Evolutionary conservation across 2,888 invertebrate genomes (phyloP).

Genomic region (Drosophila siamana): DNA sequence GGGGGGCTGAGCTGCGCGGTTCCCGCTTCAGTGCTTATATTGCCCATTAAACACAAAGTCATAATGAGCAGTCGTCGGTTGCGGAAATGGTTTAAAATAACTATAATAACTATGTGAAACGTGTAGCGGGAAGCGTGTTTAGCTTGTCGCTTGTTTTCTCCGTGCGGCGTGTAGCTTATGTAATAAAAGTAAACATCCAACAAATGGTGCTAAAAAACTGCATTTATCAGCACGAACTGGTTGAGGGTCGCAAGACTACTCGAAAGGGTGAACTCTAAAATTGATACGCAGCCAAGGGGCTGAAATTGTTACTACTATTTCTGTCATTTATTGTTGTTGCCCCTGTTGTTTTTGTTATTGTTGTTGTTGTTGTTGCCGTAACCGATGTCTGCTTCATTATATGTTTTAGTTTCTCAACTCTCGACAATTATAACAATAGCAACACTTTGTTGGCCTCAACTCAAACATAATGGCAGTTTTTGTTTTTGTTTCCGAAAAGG

Average conservation of each 20-base stretch:
- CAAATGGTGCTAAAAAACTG: slow-evolving; percentile 69
- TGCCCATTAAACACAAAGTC: slow-evolving; percentile 80
- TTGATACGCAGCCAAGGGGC: slow-evolving; percentile 36
- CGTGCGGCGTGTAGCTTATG: slow-evolving; percentile 57
- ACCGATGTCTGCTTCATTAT: slow-evolving; percentile 42
- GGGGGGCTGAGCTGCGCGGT: not conserved
- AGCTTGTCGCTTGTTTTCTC: slow-evolving; percentile 13
- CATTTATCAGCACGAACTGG: slow-evolving; percentile 68
- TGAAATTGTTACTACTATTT: slow-evolving; percentile 20
- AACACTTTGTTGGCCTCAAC: slow-evolving; percentile 18
- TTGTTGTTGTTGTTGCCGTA: slow-evolving; percentile 1
- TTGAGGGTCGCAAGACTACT: slow-evolving; percentile 27
- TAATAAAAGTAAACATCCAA: slow-evolving; percentile 77
- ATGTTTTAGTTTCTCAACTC: slow-evolving; percentile 47
- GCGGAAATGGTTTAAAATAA: slow-evolving; percentile 76
- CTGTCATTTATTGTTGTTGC: slow-evolving; percentile 8
- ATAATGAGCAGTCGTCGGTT: slow-evolving; percentile 75
- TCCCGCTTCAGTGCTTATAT: slow-evolving; percentile 59
- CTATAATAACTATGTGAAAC: slow-evolving; percentile 65
- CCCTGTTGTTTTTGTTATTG: not conserved
- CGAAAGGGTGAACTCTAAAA: slow-evolving; percentile 35
- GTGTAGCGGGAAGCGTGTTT: slow-evolving; percentile 35
- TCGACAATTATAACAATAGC: slow-evolving; percentile 42
- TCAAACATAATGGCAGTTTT: slow-evolving; percentile 53
- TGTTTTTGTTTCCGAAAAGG: slow-evolving; percentile 44